phyloP scores from a whole-genome alignment of 2,888 invertebrate genomes.

The Mellilla xanthometata region DNA sequence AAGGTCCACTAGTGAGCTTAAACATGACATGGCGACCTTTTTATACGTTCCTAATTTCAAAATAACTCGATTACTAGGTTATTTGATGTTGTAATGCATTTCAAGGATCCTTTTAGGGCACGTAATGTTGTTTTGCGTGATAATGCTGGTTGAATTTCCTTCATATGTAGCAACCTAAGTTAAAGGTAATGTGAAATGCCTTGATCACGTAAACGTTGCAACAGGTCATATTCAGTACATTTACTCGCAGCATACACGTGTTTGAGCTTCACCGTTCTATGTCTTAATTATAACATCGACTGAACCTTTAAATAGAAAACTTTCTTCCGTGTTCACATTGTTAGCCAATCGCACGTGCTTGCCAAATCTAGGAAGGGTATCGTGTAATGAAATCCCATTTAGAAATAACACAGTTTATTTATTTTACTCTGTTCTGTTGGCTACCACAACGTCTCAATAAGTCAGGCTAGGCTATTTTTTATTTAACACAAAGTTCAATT shows the following conservation, averaged over 20 bases:
- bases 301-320: slow-evolving; percentile 18
- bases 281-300: slow-evolving; percentile 6
- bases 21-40: slow-evolving; percentile 37
- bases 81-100: slow-evolving; percentile 44
- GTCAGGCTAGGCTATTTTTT: no score
- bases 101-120: slow-evolving; percentile 39
- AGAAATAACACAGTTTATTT: background rate
- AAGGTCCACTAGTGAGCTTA: slow-evolving; percentile 42
- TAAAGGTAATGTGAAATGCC: slow-evolving; percentile 4
- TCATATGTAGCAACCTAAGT: slow-evolving; percentile 17
- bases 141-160: slow-evolving; percentile 16
- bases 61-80: slow-evolving; percentile 52
- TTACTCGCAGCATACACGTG: background rate
- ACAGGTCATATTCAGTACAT: slow-evolving; percentile 1
- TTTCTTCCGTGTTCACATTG: slow-evolving; percentile 6
- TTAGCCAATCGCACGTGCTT: slow-evolving; percentile 25
- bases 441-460: no score
- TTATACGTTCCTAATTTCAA: slow-evolving; percentile 64
- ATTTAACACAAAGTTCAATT: no score
- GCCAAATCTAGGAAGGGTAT: background rate
- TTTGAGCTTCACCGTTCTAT: slow-evolving; percentile 4
- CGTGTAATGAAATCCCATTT: slow-evolving; percentile 8
- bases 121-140: slow-evolving; percentile 40
- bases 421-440: background rate
- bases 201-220: slow-evolving; percentile 1